phyloP scores from a whole-genome alignment of 2,888 invertebrate genomes.

The Conomelus anceps region DNA sequence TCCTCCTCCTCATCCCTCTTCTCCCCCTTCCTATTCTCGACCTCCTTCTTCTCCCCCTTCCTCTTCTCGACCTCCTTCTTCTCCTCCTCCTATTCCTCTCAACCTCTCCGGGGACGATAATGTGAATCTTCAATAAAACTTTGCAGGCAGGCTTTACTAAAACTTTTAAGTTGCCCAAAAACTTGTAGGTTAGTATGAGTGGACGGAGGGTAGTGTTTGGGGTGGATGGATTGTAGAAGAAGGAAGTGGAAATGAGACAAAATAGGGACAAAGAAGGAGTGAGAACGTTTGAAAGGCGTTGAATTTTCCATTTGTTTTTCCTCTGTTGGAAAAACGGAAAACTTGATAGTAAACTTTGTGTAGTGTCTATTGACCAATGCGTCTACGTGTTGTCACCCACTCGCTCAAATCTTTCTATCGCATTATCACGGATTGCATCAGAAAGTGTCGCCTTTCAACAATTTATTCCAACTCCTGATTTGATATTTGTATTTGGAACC shows the following conservation, averaged over 20 bases:
- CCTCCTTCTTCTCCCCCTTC: not conserved
- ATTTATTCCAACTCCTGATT: no score
- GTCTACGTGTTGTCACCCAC: not conserved
- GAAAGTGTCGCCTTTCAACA: no score
- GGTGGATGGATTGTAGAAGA: not conserved
- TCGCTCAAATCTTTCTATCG: not conserved
- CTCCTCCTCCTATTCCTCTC: not conserved
- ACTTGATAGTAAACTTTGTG: not conserved
- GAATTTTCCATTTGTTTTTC: not conserved
- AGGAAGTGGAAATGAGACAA: not conserved
- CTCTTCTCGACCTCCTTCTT: not conserved
- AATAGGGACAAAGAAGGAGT: not conserved
- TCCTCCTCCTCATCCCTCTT: not conserved
- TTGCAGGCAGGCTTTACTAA: not conserved
- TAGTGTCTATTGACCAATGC: not conserved
- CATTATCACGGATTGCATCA: not conserved
- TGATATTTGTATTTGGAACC: no score
- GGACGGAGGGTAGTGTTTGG: not conserved
- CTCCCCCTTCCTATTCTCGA: not conserved
- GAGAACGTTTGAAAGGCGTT: not conserved
- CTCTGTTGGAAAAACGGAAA: not conserved
- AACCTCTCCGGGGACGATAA: not conserved
- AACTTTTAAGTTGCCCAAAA: not conserved
- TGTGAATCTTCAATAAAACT: not conserved
- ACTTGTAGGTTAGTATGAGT: not conserved